phyloP scores from a whole-genome alignment of 2,113 vertebrate species.

The Corydoras sp. region DNA sequence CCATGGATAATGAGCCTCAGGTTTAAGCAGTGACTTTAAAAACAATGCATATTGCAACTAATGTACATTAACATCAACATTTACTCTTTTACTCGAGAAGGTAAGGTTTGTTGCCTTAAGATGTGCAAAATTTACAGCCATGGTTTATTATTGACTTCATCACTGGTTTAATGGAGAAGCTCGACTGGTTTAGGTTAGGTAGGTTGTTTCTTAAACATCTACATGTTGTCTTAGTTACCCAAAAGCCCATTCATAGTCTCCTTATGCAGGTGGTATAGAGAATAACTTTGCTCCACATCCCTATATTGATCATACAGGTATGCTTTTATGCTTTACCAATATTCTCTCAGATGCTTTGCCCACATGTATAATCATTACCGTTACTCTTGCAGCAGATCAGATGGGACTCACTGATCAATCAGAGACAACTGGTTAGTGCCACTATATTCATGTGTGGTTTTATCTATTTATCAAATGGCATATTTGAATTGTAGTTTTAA shows the following conservation, averaged over 20 bases:
- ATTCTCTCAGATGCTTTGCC: slow-evolving; percentile 13
- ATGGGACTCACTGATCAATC: slow-evolving; percentile 34
- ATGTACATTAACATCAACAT: too few species aligned
- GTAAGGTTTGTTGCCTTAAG: too few species aligned
- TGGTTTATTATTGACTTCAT: slow-evolving; percentile 49
- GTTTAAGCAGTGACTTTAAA: too few species aligned
- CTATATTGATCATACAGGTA: slow-evolving; percentile 49
- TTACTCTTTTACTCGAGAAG: too few species aligned
- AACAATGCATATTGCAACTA: too few species aligned
- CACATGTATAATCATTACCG: slow-evolving; percentile 40
- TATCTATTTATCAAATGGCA: too few species aligned
- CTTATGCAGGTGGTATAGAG: slow-evolving; percentile 47
- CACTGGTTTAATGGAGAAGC: slow-evolving; percentile 55
- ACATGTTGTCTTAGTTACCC: not conserved
- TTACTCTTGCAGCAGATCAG: slow-evolving; percentile 42
- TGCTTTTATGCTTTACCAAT: slow-evolving; percentile 30
- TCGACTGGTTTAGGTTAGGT: not conserved
- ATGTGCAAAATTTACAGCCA: slow-evolving; percentile 38
- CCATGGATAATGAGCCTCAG: too few species aligned
- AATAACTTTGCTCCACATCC: slow-evolving; percentile 39
- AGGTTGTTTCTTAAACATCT: not conserved
- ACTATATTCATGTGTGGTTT: not conserved
- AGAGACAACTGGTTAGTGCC: slow-evolving; percentile 43
- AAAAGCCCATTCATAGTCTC: slow-evolving; percentile 2
- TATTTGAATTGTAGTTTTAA: not conserved